Conservation (phyloP, 2,797 vertebrate species). For the Hybognathus amarus region DNA sequence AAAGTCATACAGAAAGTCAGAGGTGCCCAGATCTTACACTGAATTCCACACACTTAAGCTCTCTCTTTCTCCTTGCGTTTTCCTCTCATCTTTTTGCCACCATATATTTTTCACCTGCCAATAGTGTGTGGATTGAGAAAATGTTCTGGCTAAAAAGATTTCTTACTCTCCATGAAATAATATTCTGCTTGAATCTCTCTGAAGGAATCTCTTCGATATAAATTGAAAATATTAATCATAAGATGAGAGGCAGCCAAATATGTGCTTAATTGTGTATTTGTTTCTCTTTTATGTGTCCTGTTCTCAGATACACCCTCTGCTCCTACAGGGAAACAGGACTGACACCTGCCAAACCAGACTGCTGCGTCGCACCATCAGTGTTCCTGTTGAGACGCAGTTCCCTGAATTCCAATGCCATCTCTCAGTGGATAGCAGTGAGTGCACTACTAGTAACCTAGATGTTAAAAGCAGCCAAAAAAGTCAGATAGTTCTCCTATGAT, state of each 20-base stretch:
- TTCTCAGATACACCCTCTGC: slow-evolving; percentile 62
- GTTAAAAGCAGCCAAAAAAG: background rate
- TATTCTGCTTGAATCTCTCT: background rate
- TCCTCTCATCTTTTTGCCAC: background rate
- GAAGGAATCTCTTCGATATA: background rate
- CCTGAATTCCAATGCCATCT: slow-evolving; percentile 75
- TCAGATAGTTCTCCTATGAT: background rate
- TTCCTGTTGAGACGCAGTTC: slow-evolving; percentile 81
- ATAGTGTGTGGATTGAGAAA: background rate
- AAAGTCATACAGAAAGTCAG: slow-evolving; percentile 26
- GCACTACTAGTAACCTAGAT: background rate
- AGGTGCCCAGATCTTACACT: background rate
- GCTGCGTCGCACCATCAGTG: slow-evolving; percentile 83
- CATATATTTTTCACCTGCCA: background rate
- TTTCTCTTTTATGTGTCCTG: slow-evolving; percentile 10
- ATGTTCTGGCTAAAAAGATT: background rate
- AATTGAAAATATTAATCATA: slow-evolving; percentile 1
- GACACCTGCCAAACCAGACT: slow-evolving; percentile 73
- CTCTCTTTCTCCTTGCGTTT: background rate
- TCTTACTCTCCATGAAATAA: background rate
- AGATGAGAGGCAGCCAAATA: background rate
- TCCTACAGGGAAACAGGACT: slow-evolving; percentile 70
- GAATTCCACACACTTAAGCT: background rate
- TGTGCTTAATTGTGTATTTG: background rate
- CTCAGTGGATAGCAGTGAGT: slow-evolving; percentile 78